Evolutionary conservation across 2,113 vertebrate genomes (phyloP).

Genomic region (Phrynocephalus versicolor): DNA sequence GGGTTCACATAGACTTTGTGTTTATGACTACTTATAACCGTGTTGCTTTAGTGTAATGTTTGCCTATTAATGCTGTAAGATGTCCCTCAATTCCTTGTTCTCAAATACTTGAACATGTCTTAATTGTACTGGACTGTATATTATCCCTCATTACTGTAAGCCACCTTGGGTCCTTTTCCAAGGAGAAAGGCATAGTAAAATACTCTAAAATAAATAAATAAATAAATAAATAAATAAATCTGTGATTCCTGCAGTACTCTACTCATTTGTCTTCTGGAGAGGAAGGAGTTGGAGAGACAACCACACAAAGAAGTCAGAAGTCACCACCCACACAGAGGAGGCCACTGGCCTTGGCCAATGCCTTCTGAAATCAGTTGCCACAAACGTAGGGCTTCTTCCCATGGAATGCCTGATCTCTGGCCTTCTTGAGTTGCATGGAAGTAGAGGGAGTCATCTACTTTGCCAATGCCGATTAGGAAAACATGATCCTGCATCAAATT

Average conservation of each 20-base stretch:
- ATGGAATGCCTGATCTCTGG: background rate
- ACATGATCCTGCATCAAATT: background rate
- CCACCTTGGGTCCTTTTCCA: no score
- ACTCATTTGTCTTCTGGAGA: background rate
- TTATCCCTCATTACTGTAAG: no score
- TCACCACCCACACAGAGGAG: background rate
- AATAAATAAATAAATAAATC: no score
- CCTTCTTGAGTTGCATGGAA: background rate
- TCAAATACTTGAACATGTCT: no score
- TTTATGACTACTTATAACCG: no score
- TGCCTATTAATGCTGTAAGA: no score
- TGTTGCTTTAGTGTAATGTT: no score
- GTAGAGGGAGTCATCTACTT: background rate
- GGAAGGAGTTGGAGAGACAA: background rate
- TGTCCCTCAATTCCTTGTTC: no score
- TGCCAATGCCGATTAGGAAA: background rate
- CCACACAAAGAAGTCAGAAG: background rate
- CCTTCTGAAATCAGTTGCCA: background rate
- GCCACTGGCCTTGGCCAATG: background rate
- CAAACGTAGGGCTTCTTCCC: background rate
- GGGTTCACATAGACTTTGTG: no score
- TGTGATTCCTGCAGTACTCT: background rate
- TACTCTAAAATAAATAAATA: no score
- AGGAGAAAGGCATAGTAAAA: no score
- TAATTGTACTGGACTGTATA: no score